Base-by-base conservation (phyloP, 2,797 vertebrate genomes). In the Melanotaenia trifasciata region DNA sequence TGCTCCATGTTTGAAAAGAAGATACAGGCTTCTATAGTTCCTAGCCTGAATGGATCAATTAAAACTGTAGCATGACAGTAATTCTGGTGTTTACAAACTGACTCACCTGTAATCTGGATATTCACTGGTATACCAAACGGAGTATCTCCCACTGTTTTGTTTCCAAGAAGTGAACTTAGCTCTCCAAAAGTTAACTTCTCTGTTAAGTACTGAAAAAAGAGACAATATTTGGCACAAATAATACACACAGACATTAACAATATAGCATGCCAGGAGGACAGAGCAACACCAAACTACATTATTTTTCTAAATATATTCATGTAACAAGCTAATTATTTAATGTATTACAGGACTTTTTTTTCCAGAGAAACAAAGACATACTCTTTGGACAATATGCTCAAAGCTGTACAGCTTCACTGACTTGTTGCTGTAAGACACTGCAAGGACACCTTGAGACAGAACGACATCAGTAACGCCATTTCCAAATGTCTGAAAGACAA, bases 111-210 rank as follows among this genome's bases (percentile, higher is more conserved):
- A 87, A 99, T 95, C 90, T 96, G 94, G 90, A 99, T 96, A 90
- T 99, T 99, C 87, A 96, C 94, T 1, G 98, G 98, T 87, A 99
- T 96, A 79, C 98, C 98, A 93, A 95, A 96, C 2, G 96, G 96
- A 90, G 90, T 86, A 58, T 96, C 94, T 90, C 98, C 98, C 74
- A 99, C 96, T 69, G 91, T 90, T 90, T 91, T 87, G 69, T 93
- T 92, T 83, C 94, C 94, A 84, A 95, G 94, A 91, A 96, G 95
- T 83, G 93, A 94, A 93, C 95, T 97, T 81, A 90, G 87, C 81
- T 95, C 90, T 87, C 97, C 97, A 87, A 99, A 88, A 32, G 89
- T 83, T 89, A 95, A 89, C 57, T 93, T 90, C 82, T 96, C 95
- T 70, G 90, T 94, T 92, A 95, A 95, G 88, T 94, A 97, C 98